Evolutionary conservation across 1,140 invertebrate genomes (phyloP).

Genomic region (fruit fly (Drosophila melanogaster)): DNA sequence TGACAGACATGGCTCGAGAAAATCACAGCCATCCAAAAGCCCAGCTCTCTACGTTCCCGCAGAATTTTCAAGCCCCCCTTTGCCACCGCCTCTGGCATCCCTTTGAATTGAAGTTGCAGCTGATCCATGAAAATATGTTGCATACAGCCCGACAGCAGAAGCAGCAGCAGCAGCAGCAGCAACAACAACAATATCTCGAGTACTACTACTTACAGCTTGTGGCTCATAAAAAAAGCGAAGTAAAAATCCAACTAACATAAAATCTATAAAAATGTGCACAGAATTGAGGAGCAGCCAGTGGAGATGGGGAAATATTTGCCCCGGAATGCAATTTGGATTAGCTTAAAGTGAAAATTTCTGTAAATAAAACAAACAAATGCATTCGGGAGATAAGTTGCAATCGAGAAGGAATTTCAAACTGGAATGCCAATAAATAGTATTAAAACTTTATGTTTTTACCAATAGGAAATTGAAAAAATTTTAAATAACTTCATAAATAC

Average conservation of each 20-base stretch:
- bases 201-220: constrained; percentile 67
- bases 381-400: not conserved
- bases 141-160: constrained; percentile 50
- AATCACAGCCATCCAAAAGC: constrained; percentile 57
- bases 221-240: constrained; percentile 43
- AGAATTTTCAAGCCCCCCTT: not conserved
- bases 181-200: constrained; percentile 59
- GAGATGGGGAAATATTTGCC: constrained; percentile 27
- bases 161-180: constrained; percentile 20
- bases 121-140: constrained; percentile 83
- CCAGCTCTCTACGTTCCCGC: not conserved
- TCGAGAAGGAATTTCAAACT: not conserved
- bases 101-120: constrained; percentile 77
- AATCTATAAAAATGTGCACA: constrained; percentile 51
- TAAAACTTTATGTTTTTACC: not conserved
- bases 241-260: constrained; percentile 51
- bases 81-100: constrained; percentile 27
- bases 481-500: not conserved
- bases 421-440: not conserved
- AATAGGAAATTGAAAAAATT: not conserved
- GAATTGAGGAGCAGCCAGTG: constrained; percentile 40
- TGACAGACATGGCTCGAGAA: constrained; percentile 51
- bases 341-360: constrained; percentile 17
- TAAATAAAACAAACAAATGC: not conserved
- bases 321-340: constrained; percentile 50